Base-by-base conservation (phyloP, 2,888 invertebrate species). In the Gymnosoma rotundatum region DNA sequence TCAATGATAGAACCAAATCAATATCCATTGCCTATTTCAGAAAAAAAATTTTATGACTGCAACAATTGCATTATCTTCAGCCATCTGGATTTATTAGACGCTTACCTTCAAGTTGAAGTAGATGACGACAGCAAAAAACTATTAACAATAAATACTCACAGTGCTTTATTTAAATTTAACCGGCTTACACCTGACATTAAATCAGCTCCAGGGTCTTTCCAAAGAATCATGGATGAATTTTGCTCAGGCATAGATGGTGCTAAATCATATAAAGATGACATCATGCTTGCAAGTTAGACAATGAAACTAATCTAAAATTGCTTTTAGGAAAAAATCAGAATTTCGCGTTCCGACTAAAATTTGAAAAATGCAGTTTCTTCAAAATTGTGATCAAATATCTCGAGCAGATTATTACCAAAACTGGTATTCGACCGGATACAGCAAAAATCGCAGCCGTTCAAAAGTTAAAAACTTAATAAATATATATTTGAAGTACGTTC, bases 171-270 rank as follows among this genome's bases (percentile, higher is more conserved):
- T 60, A 56, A 58, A n/a, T 86, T 76, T 18, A 83, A 86, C 60
- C 73, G 87, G 12, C 42, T 87, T 9, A 63, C 84, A n/a, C 83
- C 83, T 16, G 86, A 85, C 38, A 74, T 87, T 42, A 88, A 87
- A 83, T 84, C 85, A 3, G 84, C 85, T n/a, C 86, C 87, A 14
- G 86, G 78, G 2, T 83, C 73, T 1, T 87, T 80, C 54, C 86
- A 86, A 61, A 75, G 78, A 42, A 64, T 86, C 2, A 83, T 86
- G 73, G 79, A 83, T 36, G 58, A 82, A 48, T 66, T 87, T n/a
- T n/a, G n/a, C 72, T 48, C 80, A 1, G 7, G 86, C 4, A 54
- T 86, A n/a, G 70, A 45, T 4, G 79, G 78, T 10, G 48, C 69
- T 3, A 76, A 60, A 38, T 69, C 73, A 32, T 78, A 86, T 45